phyloP scores from a whole-genome alignment of 2,113 vertebrate genomes.

The Hemichromis elongatus region DNA sequence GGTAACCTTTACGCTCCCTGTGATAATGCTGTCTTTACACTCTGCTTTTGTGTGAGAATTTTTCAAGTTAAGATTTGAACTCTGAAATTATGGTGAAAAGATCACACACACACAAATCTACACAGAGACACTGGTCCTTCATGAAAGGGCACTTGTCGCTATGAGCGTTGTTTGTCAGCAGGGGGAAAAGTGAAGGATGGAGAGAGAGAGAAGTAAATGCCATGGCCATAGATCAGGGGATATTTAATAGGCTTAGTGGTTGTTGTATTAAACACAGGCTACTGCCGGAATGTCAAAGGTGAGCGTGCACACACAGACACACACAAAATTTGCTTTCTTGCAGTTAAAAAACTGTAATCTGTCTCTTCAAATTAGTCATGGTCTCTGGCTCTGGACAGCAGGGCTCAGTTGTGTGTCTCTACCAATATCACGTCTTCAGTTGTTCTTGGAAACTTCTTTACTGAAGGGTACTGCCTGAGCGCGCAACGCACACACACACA shows the following conservation, averaged over 20 bases:
- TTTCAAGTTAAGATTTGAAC: slow-evolving; percentile 19
- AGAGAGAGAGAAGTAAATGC: slow-evolving; percentile 33
- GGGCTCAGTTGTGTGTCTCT: slow-evolving; percentile 17
- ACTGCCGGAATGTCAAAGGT: slow-evolving; percentile 27
- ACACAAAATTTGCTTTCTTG: neutral
- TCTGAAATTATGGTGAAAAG: neutral
- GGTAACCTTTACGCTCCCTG: slow-evolving; percentile 1
- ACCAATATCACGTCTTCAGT: neutral
- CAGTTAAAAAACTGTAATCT: slow-evolving; percentile 8
- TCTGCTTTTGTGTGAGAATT: slow-evolving; percentile 9
- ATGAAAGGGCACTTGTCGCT: slow-evolving; percentile 32
- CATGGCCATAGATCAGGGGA: slow-evolving; percentile 47
- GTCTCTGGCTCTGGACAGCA: neutral
- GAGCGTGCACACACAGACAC: neutral
- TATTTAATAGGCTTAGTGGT: slow-evolving; percentile 31
- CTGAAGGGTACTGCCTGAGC: neutral
- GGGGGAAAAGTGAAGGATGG: neutral
- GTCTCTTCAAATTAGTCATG: slow-evolving; percentile 33
- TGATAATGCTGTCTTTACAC: slow-evolving; percentile 46
- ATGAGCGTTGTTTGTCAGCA: slow-evolving; percentile 30
- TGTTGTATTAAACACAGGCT: slow-evolving; percentile 31
- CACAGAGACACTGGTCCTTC: neutral
- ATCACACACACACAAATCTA: neutral
- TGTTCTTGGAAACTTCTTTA: neutral
- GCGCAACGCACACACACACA: neutral